Evolutionary conservation across 2,113 vertebrate species (phyloP).

Genomic region (Baryphthengus martii): DNA sequence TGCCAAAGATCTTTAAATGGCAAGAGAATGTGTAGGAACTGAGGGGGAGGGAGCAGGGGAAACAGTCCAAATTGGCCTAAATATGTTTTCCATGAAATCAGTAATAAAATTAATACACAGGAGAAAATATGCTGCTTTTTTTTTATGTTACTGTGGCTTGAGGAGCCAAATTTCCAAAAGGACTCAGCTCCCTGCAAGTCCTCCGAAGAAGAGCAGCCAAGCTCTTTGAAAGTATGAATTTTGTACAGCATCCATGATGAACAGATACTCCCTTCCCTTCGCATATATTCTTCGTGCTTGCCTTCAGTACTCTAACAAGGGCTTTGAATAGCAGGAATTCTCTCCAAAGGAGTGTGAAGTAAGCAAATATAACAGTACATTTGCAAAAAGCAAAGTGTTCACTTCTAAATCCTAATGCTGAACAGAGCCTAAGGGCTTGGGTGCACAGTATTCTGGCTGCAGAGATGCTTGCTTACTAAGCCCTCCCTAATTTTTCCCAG

Average conservation of each 20-base stretch:
- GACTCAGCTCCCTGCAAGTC: neutral
- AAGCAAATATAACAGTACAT: neutral
- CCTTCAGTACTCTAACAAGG: neutral
- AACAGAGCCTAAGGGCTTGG: neutral
- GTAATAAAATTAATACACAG: neutral
- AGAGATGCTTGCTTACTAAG: neutral
- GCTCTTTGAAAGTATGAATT: neutral
- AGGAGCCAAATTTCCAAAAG: neutral
- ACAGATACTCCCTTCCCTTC: neutral
- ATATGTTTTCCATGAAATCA: neutral
- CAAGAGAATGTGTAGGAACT: neutral
- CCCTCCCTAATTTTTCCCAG: neutral
- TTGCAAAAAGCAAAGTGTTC: neutral
- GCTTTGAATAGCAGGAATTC: neutral
- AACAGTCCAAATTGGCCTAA: neutral
- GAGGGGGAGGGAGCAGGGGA: no score
- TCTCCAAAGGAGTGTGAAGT: neutral
- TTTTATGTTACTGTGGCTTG: neutral
- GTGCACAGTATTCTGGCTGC: neutral
- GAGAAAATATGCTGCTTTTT: neutral
- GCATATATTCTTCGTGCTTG: neutral
- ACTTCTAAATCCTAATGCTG: neutral
- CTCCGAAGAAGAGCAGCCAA: neutral
- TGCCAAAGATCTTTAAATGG: neutral
- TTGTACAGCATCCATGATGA: neutral